Evolutionary conservation across 92 coral and sea anemone genomes (phyloP), one percentile per base, ranked within the genome.

Genomic region (Porites rus): DNA sequence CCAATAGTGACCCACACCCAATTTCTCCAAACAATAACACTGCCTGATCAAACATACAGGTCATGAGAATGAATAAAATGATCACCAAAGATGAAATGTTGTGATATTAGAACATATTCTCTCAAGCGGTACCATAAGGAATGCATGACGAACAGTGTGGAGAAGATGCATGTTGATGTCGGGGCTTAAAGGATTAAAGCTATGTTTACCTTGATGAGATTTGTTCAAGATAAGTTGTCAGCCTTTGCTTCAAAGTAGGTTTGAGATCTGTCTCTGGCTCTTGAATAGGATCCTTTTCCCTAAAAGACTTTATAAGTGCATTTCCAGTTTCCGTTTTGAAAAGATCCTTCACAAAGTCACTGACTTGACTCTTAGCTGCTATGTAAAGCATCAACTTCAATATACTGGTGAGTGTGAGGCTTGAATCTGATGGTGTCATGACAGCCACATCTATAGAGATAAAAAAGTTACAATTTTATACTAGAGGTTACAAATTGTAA

Each of bases 311-410:
- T 8, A 68, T 56, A 1, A 85, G 77, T 43, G 81, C 70, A 14
- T 74, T 75, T 17, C 90, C 90, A 13, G 28, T 50, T n/a, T 16
- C 63, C 6, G 86, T 86, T 24, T 68, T 73, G 20, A 70, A 78
- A 63, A 85, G 82, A 28, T 18, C 74, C 77, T 89, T 77, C 14
- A 89, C 61, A 73, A 78, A 84, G 22, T 10, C 68, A 46, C 10
- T 12, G 0, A 71, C 64, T 5, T 84, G 68, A 21, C 63, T 52
- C 81, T 84, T 84, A 22, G 87, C 87, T 52, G 87, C 87, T 62
- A 75, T 61, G 22, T 59, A 84, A 31, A 84, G 60, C 87, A 84
- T 84, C 46, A 84, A 16, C 46, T 20, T 54, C 51, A 84, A 43
- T 62, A 84, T 74, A 19, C 86, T 69, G 56, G 77, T 14, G 14